phyloP scores from a whole-genome alignment of 2,888 invertebrate genomes.

The Epinotia demarniana region DNA sequence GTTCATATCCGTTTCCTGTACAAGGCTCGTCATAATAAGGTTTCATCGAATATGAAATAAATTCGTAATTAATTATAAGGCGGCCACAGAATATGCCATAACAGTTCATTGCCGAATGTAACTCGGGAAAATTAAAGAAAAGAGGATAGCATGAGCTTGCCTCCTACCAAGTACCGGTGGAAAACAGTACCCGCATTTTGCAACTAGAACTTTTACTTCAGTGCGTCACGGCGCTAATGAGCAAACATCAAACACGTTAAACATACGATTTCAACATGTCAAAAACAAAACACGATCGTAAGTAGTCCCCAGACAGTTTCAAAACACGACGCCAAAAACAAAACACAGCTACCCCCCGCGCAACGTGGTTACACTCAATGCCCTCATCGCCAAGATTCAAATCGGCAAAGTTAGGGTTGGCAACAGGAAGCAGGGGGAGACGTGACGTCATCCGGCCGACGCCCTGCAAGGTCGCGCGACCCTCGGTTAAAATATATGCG shows the following conservation, averaged over 20 bases:
- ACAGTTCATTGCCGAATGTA: too few species aligned
- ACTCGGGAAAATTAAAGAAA: too few species aligned
- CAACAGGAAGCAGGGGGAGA: slow-evolving; percentile 55
- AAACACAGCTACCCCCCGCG: not conserved
- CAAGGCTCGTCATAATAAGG: not conserved
- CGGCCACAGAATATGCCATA: too few species aligned
- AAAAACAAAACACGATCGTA: too few species aligned
- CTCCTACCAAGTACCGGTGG: too few species aligned
- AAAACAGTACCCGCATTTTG: too few species aligned
- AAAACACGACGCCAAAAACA: not conserved
- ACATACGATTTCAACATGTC: too few species aligned
- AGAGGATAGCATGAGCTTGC: too few species aligned
- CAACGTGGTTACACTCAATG: not conserved
- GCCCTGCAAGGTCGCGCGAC: slow-evolving; percentile 61
- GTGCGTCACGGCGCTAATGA: too few species aligned
- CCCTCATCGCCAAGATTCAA: slow-evolving; percentile 2
- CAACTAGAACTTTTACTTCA: too few species aligned
- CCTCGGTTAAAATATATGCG: slow-evolving; percentile 46
- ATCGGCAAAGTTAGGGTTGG: slow-evolving; percentile 50
- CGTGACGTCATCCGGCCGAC: slow-evolving; percentile 65
- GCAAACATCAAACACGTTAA: too few species aligned
- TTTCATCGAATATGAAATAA: slow-evolving; percentile 1
- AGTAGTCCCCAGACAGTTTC: too few species aligned
- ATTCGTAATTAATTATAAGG: not conserved
- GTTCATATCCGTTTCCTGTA: slow-evolving; percentile 17